Base-by-base conservation (phyloP, 2,797 vertebrate genomes). In the Podargus strigoides region DNA sequence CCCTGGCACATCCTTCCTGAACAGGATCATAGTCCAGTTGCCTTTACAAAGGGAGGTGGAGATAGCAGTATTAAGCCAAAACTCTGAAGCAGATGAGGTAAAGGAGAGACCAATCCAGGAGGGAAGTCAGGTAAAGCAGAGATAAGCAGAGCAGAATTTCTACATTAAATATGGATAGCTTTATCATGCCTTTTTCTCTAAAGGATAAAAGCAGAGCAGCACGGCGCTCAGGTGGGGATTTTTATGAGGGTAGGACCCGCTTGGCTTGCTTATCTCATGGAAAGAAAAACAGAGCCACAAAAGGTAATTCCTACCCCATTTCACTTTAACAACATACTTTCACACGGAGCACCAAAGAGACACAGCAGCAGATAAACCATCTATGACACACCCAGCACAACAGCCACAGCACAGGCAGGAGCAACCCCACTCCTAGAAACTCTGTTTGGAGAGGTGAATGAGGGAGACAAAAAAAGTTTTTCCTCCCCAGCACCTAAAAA, bases 21-120 rank as follows among this genome's bases (percentile, higher is more conserved):
- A 32, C 1, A 94, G 44, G 55, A 66, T 37, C 17, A 4, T 42
- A 47, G 64, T 86, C 44, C 79, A 66, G 37, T 44, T 72, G 17
- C 44, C 85, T 89, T 90, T 77, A 84, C 34, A 36, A 59, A 92
- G 49, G 67, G 73, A 94, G 81, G 60, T 10, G 1, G 56, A 93
- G 64, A 73, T 21, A 79, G 80, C 34, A n/a, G 67, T 87, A 88
- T 87, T 86, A 96, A 87, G 75, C 44, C 72, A 90, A 89, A 74
- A 80, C 34, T 76, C 93, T 92, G 89, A 90, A 90, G 93, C 50
- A 93, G 74, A 90, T 89, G 90, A 92, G 39, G 53, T 32, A 83
- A 77, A 95, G 53, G 11, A 91, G 72, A 95, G 47, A 75, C 36
- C 28, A 85, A 32, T 14, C 36, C 83, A 87, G 75, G 47, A 90